Conservation (phyloP, 2,113 vertebrate genomes). For the Scomber colias region DNA sequence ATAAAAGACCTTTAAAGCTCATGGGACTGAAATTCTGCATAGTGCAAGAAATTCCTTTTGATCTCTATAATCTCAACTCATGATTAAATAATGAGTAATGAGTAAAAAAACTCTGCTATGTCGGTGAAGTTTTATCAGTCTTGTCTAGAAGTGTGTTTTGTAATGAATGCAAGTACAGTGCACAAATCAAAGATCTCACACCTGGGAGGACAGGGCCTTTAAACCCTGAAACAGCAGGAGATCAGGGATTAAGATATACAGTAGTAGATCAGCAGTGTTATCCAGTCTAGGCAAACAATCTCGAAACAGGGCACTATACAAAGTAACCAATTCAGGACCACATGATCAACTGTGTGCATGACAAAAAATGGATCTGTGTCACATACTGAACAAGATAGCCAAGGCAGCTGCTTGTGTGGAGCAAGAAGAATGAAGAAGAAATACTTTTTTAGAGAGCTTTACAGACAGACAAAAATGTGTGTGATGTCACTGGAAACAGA, state of each 20-base stretch:
- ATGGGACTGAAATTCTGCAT: constrained; percentile 16
- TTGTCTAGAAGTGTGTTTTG: neutral
- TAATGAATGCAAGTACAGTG: neutral
- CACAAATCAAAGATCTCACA: constrained; percentile 25
- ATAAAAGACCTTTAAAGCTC: constrained; percentile 26
- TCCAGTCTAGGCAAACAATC: neutral
- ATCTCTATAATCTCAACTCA: neutral
- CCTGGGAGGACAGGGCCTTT: constrained; percentile 4
- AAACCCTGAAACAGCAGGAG: constrained; percentile 10
- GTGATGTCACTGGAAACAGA: too few relatives aligned
- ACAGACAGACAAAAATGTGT: too few relatives aligned
- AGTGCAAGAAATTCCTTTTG: neutral
- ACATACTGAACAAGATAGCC: neutral
- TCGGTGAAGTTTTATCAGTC: neutral
- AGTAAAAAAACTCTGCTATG: neutral
- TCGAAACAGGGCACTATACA: constrained; percentile 14
- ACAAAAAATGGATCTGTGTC: neutral
- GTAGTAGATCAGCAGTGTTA: neutral
- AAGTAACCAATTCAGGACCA: constrained; percentile 28
- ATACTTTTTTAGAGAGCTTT: neutral
- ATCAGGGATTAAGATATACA: neutral
- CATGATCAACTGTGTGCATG: constrained; percentile 22
- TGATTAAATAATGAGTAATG: constrained; percentile 6
- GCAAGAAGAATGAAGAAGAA: neutral
- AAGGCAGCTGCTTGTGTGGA: neutral